Conservation (phyloP, 1,140 invertebrate species). For the Charaxes varanes region DNA sequence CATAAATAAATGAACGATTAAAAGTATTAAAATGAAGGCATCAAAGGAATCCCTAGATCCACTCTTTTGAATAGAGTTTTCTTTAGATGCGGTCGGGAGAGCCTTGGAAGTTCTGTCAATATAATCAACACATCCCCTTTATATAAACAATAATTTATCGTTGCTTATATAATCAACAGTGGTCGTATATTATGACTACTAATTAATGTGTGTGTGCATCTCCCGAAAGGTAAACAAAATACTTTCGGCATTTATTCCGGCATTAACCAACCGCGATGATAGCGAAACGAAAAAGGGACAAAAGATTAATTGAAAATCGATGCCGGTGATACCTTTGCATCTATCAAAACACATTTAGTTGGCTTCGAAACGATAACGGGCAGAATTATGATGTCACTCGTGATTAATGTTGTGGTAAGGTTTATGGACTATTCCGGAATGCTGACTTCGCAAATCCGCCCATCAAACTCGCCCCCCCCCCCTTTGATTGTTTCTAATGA, state of each 20-base stretch:
- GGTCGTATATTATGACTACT: no score
- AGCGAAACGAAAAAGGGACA: slow-evolving; percentile 50
- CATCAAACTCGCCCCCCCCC: slow-evolving; percentile 22
- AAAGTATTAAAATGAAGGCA: no score
- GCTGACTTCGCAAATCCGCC: slow-evolving; percentile 24
- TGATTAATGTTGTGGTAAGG: slow-evolving; percentile 25
- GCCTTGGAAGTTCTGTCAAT: no score
- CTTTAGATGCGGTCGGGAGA: no score
- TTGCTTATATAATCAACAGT: no score
- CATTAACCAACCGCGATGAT: slow-evolving; percentile 38
- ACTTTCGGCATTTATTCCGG: slow-evolving; percentile 19
- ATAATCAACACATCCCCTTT: no score
- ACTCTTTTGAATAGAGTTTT: no score
- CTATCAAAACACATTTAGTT: slow-evolving; percentile 47
- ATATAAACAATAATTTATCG: no score
- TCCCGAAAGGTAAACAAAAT: no score
- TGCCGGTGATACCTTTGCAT: slow-evolving; percentile 57
- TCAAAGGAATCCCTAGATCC: no score
- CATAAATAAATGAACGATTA: no score
- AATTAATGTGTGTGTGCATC: no score
- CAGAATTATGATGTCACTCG: slow-evolving; percentile 23
- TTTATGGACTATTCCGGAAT: slow-evolving; percentile 25
- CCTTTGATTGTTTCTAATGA: slow-evolving; percentile 23
- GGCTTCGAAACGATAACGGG: slow-evolving; percentile 25
- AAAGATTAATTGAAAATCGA: slow-evolving; percentile 69